A percentile compares a stretch with the other conserved stretches of the same genome.
These are phyloP conservation scores for Chanos chanos DNA, from an alignment of 2,797 vertebrate species.

Conservation along the genomic window DNA sequence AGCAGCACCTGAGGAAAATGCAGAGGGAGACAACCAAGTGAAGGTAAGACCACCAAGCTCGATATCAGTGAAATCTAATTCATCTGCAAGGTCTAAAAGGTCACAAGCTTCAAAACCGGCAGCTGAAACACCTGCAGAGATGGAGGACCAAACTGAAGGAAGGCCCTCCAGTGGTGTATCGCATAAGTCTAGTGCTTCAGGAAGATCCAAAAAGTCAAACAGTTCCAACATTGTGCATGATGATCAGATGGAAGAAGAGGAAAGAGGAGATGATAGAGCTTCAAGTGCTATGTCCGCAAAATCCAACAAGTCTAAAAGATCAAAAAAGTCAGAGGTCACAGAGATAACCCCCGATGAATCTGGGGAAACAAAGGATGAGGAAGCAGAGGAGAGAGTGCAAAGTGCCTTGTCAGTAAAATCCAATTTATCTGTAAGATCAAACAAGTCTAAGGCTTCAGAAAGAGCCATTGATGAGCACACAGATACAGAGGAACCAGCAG, in stretches of 20 bases:
- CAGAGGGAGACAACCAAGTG: too few relatives aligned
- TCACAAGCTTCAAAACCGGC: background rate
- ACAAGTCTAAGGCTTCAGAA: conserved; percentile 1
- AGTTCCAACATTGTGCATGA: too few relatives aligned
- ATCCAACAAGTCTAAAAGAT: too few relatives aligned
- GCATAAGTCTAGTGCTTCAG: conserved; percentile 5
- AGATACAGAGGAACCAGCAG: background rate
- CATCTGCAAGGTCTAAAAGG: background rate
- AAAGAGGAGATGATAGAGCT: too few relatives aligned
- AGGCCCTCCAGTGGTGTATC: background rate
- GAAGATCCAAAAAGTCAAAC: too few relatives aligned
- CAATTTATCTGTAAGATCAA: conserved; percentile 14
- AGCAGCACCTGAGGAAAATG: too few relatives aligned
- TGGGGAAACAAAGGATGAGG: conserved; percentile 13
- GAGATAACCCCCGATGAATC: too few relatives aligned
- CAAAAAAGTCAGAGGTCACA: too few relatives aligned
- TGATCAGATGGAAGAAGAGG: too few relatives aligned
- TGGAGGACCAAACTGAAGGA: conserved; percentile 22
- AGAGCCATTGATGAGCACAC: background rate
- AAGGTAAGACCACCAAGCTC: too few relatives aligned
- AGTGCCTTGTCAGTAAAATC: conserved; percentile 48
- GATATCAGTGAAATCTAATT: too few relatives aligned
- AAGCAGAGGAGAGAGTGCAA: conserved; percentile 29
- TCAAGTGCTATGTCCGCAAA: too few relatives aligned
- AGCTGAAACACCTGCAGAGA: background rate